Evolutionary conservation across 35 echinoderm and acorn worm species (phyloP).

Genomic region (Amphiura filiformis): DNA sequence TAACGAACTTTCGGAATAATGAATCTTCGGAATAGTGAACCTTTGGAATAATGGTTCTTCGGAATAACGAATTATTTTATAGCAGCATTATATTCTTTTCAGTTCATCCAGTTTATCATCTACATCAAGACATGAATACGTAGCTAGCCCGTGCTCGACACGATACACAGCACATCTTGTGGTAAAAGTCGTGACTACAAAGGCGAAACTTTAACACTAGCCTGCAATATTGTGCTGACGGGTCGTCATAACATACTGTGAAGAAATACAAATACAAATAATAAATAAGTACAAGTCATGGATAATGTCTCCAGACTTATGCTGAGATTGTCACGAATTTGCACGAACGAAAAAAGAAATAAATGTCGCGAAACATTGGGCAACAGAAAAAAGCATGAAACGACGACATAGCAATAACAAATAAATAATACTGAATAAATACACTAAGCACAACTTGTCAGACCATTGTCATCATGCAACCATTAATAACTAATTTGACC

Average conservation of each 20-base stretch:
- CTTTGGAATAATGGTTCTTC: too few species aligned
- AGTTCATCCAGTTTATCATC: too few species aligned
- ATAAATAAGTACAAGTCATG: not conserved
- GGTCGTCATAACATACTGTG: not conserved
- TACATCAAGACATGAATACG: not conserved
- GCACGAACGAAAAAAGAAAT: not conserved
- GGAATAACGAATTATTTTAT: too few species aligned
- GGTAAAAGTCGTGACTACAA: not conserved
- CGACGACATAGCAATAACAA: too few species aligned
- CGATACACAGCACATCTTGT: not conserved
- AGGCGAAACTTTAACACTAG: not conserved
- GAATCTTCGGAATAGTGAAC: too few species aligned
- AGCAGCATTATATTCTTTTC: too few species aligned
- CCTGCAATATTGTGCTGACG: not conserved
- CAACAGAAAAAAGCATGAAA: too few species aligned
- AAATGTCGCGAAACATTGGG: too few species aligned
- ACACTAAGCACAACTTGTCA: not conserved
- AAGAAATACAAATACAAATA: not conserved
- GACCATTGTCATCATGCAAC: too few species aligned
- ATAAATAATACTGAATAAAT: not conserved
- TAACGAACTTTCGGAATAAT: too few species aligned
- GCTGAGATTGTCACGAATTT: not conserved
- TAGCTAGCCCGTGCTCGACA: not conserved
- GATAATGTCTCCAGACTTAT: not conserved
- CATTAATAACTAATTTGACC: too few species aligned